Evolutionary conservation across 92 coral and sea anemone genomes (phyloP), one percentile per base, ranked within the genome.

Genomic region (Metridium senile): DNA sequence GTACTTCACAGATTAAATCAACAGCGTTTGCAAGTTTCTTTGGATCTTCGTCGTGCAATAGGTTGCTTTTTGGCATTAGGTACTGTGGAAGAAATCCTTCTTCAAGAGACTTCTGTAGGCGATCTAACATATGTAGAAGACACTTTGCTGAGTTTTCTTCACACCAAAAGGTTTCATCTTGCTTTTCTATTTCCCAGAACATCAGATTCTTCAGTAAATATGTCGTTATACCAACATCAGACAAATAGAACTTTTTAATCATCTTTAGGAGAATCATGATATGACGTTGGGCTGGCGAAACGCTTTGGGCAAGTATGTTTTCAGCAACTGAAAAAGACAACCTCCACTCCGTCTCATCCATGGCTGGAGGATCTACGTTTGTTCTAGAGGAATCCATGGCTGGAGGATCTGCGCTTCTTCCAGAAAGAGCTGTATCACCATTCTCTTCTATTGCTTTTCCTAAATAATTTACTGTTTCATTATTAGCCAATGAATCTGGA

Each of bases 261-360:
- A 88, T 91, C 81, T 91, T 91, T 25, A 88, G 75, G 31, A 91
- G 72, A 61, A 91, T 81, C 39, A 91, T 33, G 11, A 88, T 75
- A 52, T 91, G 93, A 26, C 97, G 80, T 47, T 91, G 97, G 33
- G 84, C 84, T 7, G 97, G 90, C 4, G 90, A 33, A 43, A 91
- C 81, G 49, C 88, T 91, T 68, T 82, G 77, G 45, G 93, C 97
- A 33, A 91, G 90, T 74, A 80, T 81, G 68, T 88, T 88, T 66
- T 91, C 97, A 39, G 93, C 97, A 62, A 91, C 76, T 20, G 97
- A 91, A 70, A 88, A 91, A 0, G 97, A 91, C 1, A 78, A 45
- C 57, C 93, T 81, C 97, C 97, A 91, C 61, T 88, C 93, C 0
- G 84, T 81, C 72, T 91, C 75, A 71, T 91, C 91, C 97, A 88